These are phyloP conservation scores for Molorchus minor DNA, from an alignment of 2,888 invertebrate genomes.

Conservation along the genomic window DNA sequence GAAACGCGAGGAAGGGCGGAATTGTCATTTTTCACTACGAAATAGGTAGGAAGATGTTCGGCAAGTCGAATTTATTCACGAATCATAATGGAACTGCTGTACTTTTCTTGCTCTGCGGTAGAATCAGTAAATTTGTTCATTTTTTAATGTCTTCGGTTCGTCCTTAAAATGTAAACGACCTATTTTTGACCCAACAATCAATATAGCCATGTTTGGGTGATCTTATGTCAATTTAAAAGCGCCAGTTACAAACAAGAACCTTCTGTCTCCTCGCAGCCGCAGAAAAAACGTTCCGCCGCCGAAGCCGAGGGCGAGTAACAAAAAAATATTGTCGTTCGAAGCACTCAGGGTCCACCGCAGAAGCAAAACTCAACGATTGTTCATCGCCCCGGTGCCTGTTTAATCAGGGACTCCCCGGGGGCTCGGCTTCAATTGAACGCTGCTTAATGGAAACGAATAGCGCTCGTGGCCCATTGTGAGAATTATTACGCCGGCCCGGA, in stretches of 20 bases:
- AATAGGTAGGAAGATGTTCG: neutral
- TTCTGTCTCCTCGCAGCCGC: neutral
- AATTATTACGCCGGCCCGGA: constrained; percentile 50
- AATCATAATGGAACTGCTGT: too few species aligned
- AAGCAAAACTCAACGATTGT: constrained; percentile 38
- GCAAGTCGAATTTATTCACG: too few species aligned
- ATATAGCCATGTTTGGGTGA: too few species aligned
- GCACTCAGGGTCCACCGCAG: constrained; percentile 23
- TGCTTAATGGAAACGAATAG: constrained; percentile 56
- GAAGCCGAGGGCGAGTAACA: constrained; percentile 3
- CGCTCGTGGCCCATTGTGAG: constrained; percentile 54
- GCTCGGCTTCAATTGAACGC: constrained; percentile 50
- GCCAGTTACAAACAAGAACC: neutral
- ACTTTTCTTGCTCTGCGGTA: too few species aligned
- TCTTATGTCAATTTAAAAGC: too few species aligned
- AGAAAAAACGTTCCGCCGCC: neutral
- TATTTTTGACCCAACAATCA: too few species aligned
- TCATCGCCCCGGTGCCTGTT: constrained; percentile 53
- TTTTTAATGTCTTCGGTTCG: too few species aligned
- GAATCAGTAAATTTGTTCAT: too few species aligned
- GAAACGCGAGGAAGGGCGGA: constrained; percentile 13
- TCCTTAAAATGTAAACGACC: too few species aligned
- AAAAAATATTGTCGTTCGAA: constrained; percentile 5
- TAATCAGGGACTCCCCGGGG: constrained; percentile 54
- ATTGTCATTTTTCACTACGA: neutral